Base-by-base conservation (phyloP, 2,888 invertebrate species). In the Campoletis raptor region DNA sequence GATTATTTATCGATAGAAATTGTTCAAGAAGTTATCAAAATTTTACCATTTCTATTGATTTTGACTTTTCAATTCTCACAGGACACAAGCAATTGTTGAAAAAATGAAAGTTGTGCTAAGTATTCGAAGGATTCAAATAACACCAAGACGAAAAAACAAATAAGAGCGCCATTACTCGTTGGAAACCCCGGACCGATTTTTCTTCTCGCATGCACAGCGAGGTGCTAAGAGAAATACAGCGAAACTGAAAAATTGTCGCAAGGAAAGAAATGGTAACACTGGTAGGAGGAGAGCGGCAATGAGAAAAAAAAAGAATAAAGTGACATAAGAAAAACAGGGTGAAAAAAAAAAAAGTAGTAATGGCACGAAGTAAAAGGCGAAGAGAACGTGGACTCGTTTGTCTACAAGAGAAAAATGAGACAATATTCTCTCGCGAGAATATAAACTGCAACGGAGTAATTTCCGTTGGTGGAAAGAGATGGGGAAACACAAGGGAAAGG, bases 1-100 rank as follows among this genome's bases (percentile, higher is more conserved):
- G 83, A 84, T 84, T 83, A 86, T 86, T 84, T 84, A 84, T 84
- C 84, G 86, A 81, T 70, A 45, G 42, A 45, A 70, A 86, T 84
- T 78, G 74, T 78, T 83, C 79, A 10, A 24, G 9, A 57, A 57
- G 24, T 24, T 1, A 3, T 57, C 4, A 3, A 7, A 9, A 42
- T 9, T 2, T 30, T 30, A n/a, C n/a, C n/a, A n/a, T 30, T 30
- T 30, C 1, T 30, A 2, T 30, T 30, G 1, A 30, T 30, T 30
- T 30, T 30, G 3, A 42, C 9, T 10, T 9, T 10, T 42, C 42
- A 10, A 42, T 42, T 42, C 42, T 42, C 42, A 42, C 42, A 42
- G 9, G 42, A 42, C 10, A 10, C 42, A 42, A 42, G 2, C 9
- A 42, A 12, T 18, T 6, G 18, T 8, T 30, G 24, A 24, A 24